Evolutionary conservation across 2,113 vertebrate species (phyloP).

Genomic region (Chionodraco myersi): DNA sequence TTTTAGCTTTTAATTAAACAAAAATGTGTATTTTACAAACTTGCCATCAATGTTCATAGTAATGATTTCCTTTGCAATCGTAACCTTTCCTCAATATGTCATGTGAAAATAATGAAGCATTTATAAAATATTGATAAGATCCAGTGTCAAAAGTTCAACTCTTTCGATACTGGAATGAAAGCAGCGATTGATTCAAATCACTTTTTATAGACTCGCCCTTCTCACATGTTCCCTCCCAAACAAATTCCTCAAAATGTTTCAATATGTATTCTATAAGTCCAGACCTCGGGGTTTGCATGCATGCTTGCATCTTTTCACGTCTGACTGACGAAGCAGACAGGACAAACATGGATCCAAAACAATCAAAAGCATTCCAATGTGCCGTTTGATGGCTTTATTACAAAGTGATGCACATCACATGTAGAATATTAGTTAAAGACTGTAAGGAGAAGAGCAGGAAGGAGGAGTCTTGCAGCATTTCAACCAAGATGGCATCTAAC

Average conservation of each 20-base stretch:
- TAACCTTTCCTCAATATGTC: neutral
- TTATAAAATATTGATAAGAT: neutral
- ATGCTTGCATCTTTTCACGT: constrained; percentile 1
- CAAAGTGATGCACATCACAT: neutral
- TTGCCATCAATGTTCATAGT: neutral
- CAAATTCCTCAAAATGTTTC: constrained; percentile 20
- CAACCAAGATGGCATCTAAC: too few species aligned
- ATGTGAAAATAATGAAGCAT: neutral
- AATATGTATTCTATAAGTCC: neutral
- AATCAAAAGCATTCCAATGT: constrained; percentile 9
- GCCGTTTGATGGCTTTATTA: neutral
- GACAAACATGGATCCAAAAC: constrained; percentile 20
- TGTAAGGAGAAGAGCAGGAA: neutral
- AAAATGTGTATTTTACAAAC: neutral
- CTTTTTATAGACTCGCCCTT: neutral
- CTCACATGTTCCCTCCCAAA: constrained; percentile 9
- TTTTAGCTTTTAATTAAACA: neutral
- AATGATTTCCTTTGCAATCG: neutral
- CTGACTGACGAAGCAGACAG: neutral
- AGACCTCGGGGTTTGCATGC: neutral
- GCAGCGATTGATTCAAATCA: neutral
- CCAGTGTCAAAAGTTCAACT: neutral
- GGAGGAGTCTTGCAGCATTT: neutral
- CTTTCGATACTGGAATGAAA: constrained; percentile 25
- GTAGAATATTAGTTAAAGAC: too few species aligned